These are phyloP conservation scores for Andrena minutula DNA, from an alignment of 2,888 invertebrate species.

Conservation along the genomic window DNA sequence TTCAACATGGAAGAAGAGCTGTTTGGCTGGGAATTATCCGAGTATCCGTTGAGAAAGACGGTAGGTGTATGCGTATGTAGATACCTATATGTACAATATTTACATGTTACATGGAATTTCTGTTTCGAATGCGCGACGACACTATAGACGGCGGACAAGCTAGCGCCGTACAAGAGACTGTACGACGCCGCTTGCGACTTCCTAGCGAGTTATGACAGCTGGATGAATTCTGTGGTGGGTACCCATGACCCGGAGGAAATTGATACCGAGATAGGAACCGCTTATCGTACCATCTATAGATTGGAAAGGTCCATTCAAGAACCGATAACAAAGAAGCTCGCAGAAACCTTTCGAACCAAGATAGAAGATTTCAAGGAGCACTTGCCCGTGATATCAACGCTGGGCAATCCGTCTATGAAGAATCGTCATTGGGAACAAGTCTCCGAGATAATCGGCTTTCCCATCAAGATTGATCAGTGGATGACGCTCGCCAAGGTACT, in stretches of 20 bases:
- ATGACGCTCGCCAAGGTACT: slow-evolving; percentile 93
- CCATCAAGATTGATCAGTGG: slow-evolving; percentile 93
- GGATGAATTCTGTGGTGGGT: slow-evolving; percentile 93
- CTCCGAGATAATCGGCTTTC: slow-evolving; percentile 97
- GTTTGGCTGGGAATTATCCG: slow-evolving; percentile 94
- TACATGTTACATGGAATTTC: neutral
- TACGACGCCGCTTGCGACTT: slow-evolving; percentile 96
- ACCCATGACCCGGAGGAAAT: slow-evolving; percentile 95
- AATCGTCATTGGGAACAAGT: slow-evolving; percentile 97
- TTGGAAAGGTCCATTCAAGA: slow-evolving; percentile 93
- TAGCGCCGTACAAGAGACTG: slow-evolving; percentile 94
- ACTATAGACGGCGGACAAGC: slow-evolving; percentile 89
- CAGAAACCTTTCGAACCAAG: slow-evolving; percentile 88
- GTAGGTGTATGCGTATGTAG: slow-evolving; percentile 71
- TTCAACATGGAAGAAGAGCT: slow-evolving; percentile 97
- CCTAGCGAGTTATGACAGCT: slow-evolving; percentile 91
- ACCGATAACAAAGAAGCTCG: slow-evolving; percentile 91
- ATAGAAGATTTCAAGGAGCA: slow-evolving; percentile 96
- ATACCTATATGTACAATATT: no score
- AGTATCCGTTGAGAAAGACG: slow-evolving; percentile 93
- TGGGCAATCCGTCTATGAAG: slow-evolving; percentile 98
- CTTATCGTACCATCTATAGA: slow-evolving; percentile 92
- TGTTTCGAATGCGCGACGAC: neutral
- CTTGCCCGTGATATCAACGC: slow-evolving; percentile 95
- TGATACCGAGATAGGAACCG: slow-evolving; percentile 90